Base-by-base conservation (phyloP, 2,113 vertebrate genomes). In the Noctilio leporinus region DNA sequence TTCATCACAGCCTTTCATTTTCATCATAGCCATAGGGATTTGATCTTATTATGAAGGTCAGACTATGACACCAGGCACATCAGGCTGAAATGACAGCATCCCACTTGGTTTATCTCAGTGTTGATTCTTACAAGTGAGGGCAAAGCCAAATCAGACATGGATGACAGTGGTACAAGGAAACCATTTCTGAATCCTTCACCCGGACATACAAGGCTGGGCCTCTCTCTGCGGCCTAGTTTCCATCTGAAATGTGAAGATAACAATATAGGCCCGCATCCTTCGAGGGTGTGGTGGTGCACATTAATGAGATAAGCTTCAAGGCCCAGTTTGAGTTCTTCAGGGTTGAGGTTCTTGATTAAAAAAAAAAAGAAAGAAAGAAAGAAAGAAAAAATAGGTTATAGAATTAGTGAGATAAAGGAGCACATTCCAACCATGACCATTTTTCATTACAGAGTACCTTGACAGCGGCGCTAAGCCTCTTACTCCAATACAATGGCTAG, bases 21-120 rank as follows among this genome's bases (percentile, higher is more conserved):
- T 87, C 86, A 43, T 77, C 62, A 28, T 38, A 88, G 95, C 88
- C 86, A 30, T 47, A 65, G 84, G 93, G 84, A 95, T 96, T 96
- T 76, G 90, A 88, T 96, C 88, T 95, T 95, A 96, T 92, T 95
- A 90, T 88, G 97, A 95, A 92, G 95, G 85, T 96, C 93, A 55
- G 90, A 86, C 69, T 53, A 47, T 62, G 81, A 91, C 84, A 80
- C 53, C 26, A 2, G 70, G 67, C 70, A 81, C 55, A 45, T 82
- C n/a, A 65, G 75, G 45, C 90, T 89, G 92, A 96, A 93, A 95
- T 70, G 92, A 86, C 45, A 77, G 87, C 65, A 80, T 64, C 45
- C 51, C 45, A 43, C 49, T 45, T 65, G 85, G 65, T 96, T 94
- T 72, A 93, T 93, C 85, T 57, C 84, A 28, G 76, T 57, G 26